Evolutionary conservation across 2,797 vertebrate species (phyloP).

Genomic region (Furcifer pardalis): DNA sequence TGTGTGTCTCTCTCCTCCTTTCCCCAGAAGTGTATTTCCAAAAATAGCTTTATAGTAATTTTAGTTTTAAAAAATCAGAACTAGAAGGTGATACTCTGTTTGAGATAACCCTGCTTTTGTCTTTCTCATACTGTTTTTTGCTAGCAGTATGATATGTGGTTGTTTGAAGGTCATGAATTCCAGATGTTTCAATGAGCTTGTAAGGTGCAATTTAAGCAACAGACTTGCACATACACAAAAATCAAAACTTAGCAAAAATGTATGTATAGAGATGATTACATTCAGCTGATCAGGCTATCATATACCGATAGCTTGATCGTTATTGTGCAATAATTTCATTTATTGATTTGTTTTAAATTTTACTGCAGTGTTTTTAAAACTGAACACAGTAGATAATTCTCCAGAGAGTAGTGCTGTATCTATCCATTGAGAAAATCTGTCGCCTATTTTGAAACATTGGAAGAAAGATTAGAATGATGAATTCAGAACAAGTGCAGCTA

Average conservation of each 20-base stretch:
- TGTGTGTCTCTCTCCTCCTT: too few species aligned
- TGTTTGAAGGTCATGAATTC: constrained; percentile 29
- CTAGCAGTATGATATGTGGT: neutral
- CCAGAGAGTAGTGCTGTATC: neutral
- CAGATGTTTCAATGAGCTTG: constrained; percentile 35
- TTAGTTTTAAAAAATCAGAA: constrained; percentile 30
- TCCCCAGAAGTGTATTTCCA: constrained; percentile 14
- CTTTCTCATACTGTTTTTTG: constrained; percentile 29
- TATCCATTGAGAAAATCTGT: neutral
- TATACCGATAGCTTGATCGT: too few species aligned
- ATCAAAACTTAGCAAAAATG: constrained; percentile 22
- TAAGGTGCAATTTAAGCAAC: constrained; percentile 38
- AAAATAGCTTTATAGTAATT: neutral
- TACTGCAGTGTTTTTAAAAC: neutral
- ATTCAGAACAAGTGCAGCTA: neutral
- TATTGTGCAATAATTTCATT: too few species aligned
- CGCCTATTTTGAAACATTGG: neutral
- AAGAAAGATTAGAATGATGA: neutral
- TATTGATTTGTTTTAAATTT: neutral
- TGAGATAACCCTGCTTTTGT: constrained; percentile 49
- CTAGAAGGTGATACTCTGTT: constrained; percentile 35
- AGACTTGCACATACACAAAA: constrained; percentile 18
- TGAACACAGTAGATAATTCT: neutral
- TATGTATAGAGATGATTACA: neutral
- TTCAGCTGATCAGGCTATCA: neutral